Evolutionary conservation across 1,140 invertebrate genomes (phyloP).

Genomic region (Apis cerana): DNA sequence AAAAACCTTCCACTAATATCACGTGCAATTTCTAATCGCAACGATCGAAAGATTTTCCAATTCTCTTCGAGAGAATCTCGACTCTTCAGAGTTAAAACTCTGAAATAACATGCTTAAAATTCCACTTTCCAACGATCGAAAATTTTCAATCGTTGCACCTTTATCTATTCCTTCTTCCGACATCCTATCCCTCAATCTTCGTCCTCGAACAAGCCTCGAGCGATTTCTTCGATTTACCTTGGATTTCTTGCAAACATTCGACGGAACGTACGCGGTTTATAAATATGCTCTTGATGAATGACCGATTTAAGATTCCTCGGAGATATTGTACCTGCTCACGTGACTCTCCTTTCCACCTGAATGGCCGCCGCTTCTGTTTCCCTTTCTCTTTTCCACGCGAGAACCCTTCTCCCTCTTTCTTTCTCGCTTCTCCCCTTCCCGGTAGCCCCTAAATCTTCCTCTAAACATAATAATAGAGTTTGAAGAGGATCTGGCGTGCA

Average conservation of each 20-base stretch:
- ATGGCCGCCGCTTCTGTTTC: slow-evolving; percentile 30
- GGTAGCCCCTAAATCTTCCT: slow-evolving; percentile 40
- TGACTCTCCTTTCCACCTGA: slow-evolving; percentile 52
- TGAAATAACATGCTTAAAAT: neutral
- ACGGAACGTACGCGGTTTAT: slow-evolving; percentile 30
- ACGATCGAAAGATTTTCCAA: neutral
- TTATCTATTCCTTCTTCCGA: neutral
- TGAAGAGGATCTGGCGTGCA: slow-evolving; percentile 27
- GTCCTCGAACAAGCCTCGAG: no score
- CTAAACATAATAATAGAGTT: slow-evolving; percentile 55
- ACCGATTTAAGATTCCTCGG: slow-evolving; percentile 60
- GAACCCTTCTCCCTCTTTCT: neutral
- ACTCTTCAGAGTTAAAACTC: no score
- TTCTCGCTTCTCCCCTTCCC: neutral
- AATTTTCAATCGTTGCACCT: neutral
- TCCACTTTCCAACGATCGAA: neutral
- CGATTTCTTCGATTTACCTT: no score
- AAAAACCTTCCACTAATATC: no score
- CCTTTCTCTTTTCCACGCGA: neutral
- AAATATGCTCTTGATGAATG: slow-evolving; percentile 60
- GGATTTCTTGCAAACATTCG: no score
- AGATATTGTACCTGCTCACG: slow-evolving; percentile 35
- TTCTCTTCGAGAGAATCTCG: neutral
- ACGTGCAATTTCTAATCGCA: neutral
- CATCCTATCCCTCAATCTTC: no score